Conservation (phyloP, 1,140 invertebrate genomes). For the Drosophila bipectinata region DNA sequence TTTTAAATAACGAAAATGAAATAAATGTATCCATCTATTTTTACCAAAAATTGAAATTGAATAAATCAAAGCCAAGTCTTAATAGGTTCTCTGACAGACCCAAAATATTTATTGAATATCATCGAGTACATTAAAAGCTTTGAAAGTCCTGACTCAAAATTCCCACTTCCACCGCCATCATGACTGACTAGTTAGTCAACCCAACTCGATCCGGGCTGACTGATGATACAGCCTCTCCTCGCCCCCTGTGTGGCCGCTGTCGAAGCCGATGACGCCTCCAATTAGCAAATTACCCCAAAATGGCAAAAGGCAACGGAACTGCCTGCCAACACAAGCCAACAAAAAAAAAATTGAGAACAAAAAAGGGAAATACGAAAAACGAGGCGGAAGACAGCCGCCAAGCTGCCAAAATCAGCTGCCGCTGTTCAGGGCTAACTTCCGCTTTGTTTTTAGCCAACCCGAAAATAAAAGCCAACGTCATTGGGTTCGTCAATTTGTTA, state of each 20-base stretch:
- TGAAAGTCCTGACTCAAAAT: slow-evolving; percentile 5
- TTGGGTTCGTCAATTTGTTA: slow-evolving; percentile 81
- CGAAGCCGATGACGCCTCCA: slow-evolving; percentile 77
- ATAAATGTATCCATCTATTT: slow-evolving; percentile 5
- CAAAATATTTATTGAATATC: slow-evolving; percentile 69
- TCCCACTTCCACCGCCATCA: slow-evolving; percentile 9
- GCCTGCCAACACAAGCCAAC: slow-evolving; percentile 7
- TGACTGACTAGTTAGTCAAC: slow-evolving; percentile 54
- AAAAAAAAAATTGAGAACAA: slow-evolving; percentile 20
- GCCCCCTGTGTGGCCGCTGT: slow-evolving; percentile 25
- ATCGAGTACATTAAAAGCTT: slow-evolving; percentile 67
- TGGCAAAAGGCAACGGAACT: slow-evolving; percentile 26
- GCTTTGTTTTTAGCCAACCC: slow-evolving; percentile 68
- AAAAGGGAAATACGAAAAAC: slow-evolving; percentile 16
- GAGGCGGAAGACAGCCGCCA: slow-evolving; percentile 51
- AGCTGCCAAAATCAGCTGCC: slow-evolving; percentile 79
- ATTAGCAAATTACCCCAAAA: slow-evolving; percentile 80
- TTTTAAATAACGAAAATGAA: neutral
- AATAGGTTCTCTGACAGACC: slow-evolving; percentile 21
- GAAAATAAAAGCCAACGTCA: slow-evolving; percentile 71
- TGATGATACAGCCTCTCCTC: slow-evolving; percentile 57
- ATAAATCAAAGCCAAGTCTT: slow-evolving; percentile 37
- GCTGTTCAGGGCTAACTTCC: slow-evolving; percentile 53
- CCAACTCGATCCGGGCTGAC: slow-evolving; percentile 66
- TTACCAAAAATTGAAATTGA: neutral